These are phyloP conservation scores for Oryzias celebensis DNA, from an alignment of 2,113 vertebrate genomes.

Conservation along the genomic window DNA sequence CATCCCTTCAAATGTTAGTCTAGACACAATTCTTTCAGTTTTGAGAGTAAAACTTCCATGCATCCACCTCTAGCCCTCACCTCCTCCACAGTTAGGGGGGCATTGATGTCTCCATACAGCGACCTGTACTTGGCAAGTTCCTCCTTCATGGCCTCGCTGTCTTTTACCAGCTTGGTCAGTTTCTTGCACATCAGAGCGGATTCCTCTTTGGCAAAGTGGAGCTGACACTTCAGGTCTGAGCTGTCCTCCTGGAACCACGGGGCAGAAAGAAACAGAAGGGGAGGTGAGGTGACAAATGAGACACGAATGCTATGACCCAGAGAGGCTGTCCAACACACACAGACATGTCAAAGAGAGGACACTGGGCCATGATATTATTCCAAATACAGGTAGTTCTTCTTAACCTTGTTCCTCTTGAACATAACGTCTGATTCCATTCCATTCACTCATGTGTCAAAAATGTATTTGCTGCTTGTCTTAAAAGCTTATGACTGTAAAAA, in stretches of 20 bases:
- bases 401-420: too few relatives aligned
- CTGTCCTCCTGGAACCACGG: slow-evolving; percentile 85
- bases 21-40: too few relatives aligned
- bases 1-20: too few relatives aligned
- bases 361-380: neutral
- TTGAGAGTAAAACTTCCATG: neutral
- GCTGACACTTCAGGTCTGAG: slow-evolving; percentile 94
- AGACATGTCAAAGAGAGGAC: neutral
- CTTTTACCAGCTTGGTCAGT: slow-evolving; percentile 94
- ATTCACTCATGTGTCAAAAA: too few relatives aligned
- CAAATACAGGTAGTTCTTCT: too few relatives aligned
- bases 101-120: slow-evolving; percentile 90
- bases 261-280: slow-evolving; percentile 8
- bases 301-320: slow-evolving; percentile 2
- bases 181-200: slow-evolving; percentile 98
- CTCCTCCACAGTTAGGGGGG: slow-evolving; percentile 88
- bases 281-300: slow-evolving; percentile 2
- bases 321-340: neutral
- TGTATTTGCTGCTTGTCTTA: too few relatives aligned
- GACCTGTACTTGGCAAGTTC: slow-evolving; percentile 92
- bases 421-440: too few relatives aligned
- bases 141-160: slow-evolving; percentile 94
- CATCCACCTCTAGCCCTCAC: slow-evolving; percentile 35
- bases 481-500: too few relatives aligned
- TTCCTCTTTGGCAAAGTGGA: slow-evolving; percentile 98